phyloP scores from a whole-genome alignment of 92 coral and sea anemone genomes.

The Phenganax marumi region DNA sequence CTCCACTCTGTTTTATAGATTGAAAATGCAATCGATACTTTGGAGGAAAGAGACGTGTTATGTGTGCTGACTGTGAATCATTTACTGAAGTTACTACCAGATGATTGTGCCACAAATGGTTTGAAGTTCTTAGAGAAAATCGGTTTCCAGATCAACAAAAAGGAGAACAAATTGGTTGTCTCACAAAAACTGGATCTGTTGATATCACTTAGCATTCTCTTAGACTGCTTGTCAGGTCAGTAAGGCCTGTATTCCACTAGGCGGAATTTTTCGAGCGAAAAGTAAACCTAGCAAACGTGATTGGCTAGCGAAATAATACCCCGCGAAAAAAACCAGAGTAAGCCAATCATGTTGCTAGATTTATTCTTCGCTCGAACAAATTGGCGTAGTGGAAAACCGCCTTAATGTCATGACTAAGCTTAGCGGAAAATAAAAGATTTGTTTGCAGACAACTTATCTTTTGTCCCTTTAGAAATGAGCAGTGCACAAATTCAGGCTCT shows the following conservation, averaged over 20 bases:
- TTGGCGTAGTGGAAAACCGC: no score
- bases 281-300: no score
- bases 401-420: background rate
- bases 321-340: no score
- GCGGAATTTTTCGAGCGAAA: no score
- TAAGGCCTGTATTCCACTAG: no score
- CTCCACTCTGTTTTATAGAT: background rate
- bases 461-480: constrained; percentile 24
- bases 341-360: no score
- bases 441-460: background rate
- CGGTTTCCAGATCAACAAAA: constrained; percentile 11
- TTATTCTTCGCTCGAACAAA: no score
- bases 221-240: constrained; percentile 14
- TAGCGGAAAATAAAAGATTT: background rate
- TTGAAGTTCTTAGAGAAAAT: constrained; percentile 8
- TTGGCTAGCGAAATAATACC: no score
- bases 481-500: constrained; percentile 4
- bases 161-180: background rate
- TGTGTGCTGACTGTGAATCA: constrained; percentile 4
- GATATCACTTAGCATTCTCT: background rate
- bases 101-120: constrained; percentile 1
- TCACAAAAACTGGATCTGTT: constrained; percentile 21
- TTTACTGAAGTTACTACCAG: background rate
- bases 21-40: constrained; percentile 28
- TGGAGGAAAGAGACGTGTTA: constrained; percentile 2